Evolutionary conservation across 2,113 vertebrate species (phyloP).

Genomic region (Prochilodus magdalenae): DNA sequence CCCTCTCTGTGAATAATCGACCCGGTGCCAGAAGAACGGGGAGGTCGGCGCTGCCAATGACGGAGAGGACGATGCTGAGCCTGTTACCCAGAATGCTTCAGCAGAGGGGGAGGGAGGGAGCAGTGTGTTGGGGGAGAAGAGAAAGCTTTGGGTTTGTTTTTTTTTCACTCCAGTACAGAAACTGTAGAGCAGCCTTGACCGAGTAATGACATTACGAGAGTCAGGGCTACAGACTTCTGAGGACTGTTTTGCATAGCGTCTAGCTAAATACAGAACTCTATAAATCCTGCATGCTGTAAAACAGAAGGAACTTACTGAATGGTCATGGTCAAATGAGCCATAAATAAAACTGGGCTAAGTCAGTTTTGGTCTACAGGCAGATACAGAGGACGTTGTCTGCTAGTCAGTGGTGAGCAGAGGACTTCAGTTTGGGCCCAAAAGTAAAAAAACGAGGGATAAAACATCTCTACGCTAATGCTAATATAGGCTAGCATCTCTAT

Average conservation of each 20-base stretch:
- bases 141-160: background rate
- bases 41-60: conserved; percentile 74
- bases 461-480: too few species aligned
- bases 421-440: too few species aligned
- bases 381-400: background rate
- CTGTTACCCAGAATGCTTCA: conserved; percentile 34
- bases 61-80: conserved; percentile 69
- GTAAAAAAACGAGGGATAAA: too few species aligned
- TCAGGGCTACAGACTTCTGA: background rate
- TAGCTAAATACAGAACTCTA: conserved; percentile 11
- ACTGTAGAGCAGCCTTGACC: conserved; percentile 9
- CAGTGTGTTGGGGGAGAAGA: background rate
- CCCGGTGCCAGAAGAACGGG: conserved; percentile 71
- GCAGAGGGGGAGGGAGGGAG: background rate
- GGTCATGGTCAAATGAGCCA: conserved; percentile 33
- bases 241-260: conserved; percentile 28
- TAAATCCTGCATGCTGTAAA: conserved; percentile 23
- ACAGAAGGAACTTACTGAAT: conserved; percentile 27
- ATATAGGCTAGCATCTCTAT: too few species aligned
- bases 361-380: conserved; percentile 2
- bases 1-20: conserved; percentile 78
- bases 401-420: background rate
- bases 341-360: conserved; percentile 35
- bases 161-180: background rate
- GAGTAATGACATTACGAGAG: conserved; percentile 25